Evolutionary conservation across 1,140 invertebrate genomes (phyloP).

Genomic region (Brachionus koreanus): DNA sequence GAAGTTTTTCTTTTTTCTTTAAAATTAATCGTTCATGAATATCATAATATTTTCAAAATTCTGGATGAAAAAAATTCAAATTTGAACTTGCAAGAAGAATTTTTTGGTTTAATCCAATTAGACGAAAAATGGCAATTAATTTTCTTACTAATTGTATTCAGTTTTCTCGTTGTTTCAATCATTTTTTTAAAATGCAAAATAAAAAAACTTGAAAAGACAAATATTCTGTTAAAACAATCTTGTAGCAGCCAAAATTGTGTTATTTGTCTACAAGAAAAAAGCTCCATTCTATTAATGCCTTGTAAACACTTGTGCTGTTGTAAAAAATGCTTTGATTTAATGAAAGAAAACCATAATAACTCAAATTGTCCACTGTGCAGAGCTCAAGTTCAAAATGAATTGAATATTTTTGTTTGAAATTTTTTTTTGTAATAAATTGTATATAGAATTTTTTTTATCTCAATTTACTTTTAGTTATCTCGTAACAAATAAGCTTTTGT

Average conservation of each 20-base stretch:
- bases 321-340: background rate
- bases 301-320: constrained; percentile 26
- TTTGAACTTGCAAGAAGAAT: background rate
- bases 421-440: background rate
- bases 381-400: background rate
- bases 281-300: background rate
- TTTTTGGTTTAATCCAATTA: background rate
- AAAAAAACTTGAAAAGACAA: background rate
- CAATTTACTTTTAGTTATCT: too few species aligned
- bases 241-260: background rate
- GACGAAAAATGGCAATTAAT: background rate
- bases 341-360: background rate
- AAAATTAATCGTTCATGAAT: background rate
- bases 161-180: background rate
- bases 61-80: background rate
- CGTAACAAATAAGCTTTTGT: too few species aligned
- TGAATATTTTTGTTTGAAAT: background rate
- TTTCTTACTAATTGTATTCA: background rate
- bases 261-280: background rate
- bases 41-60: background rate
- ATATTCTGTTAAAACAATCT: background rate
- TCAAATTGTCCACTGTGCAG: background rate
- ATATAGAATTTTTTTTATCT: background rate
- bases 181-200: background rate
- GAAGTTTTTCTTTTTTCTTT: background rate